Evolutionary conservation across 2,888 invertebrate species (phyloP), one percentile per base, ranked within the genome.

Genomic region (Dinocampus coccinellae): DNA sequence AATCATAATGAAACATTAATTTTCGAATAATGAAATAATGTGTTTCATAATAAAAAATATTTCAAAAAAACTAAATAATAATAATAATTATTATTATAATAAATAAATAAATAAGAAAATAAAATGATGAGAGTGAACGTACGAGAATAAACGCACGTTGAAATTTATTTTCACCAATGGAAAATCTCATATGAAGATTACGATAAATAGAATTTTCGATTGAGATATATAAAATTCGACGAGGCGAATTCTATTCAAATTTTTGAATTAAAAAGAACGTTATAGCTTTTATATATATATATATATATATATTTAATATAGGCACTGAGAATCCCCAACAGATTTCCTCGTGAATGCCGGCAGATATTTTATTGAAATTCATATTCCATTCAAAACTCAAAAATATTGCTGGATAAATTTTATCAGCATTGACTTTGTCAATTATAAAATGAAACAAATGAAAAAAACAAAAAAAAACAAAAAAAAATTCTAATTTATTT

Each of bases 291-390:
- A 65, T 16, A 57, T 26, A 47, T 20, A 16, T 47, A 16, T 47
- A 16, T 47, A 47, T 47, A 42, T 42, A 13, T 42, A 42, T 4
- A 42, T 42, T 6, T 47, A 7, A 47, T 47, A 47, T 16, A 47
- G 55, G 39, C 66, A 36, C 26, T 2, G 55, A 57, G 57, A 66
- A 66, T 66, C 65, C 53, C 16, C 13, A 4, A 53, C 34, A 66
- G 66, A 57, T 66, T 66, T 66, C 11, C 66, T 11, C 57, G 16
- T 66, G 57, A 57, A 66, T 66, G 36, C n/a, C 20, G 36, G 4
- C 26, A 11, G 57, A 39, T 57, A 66, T 66, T 57, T 66, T 24
- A 66, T 66, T 66, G 55, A 42, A 36, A 7, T n/a, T 47, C 24
- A 66, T 55, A 57, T 10, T 6, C 58, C 33, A 34, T 29, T 26